Percentiles rank a stretch among this genome's conserved stretches.
These are phyloP conservation scores for Sarcophaga caerulescens DNA, from an alignment of 2,888 invertebrate genomes.

Conservation along the genomic window DNA sequence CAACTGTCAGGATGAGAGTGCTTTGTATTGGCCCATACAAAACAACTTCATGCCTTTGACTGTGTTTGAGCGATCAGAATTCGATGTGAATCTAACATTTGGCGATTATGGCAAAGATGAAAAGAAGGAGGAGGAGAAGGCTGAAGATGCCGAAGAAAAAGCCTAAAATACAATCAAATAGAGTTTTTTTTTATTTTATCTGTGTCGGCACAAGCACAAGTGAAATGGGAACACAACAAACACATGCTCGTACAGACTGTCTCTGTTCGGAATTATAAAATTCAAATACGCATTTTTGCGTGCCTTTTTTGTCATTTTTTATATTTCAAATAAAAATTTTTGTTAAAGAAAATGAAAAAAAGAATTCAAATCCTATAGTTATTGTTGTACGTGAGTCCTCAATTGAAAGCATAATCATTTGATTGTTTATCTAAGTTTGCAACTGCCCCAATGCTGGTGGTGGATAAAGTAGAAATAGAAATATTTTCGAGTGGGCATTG, in stretches of 20 bases:
- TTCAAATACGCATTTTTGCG: not conserved
- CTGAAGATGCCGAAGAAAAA: slow-evolving; percentile 18
- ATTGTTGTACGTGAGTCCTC: slow-evolving; percentile 62
- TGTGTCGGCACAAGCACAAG: not conserved
- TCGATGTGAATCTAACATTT: slow-evolving; percentile 78
- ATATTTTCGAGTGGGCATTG: slow-evolving; percentile 18
- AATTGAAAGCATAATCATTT: slow-evolving; percentile 18
- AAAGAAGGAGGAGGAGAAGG: slow-evolving; percentile 12
- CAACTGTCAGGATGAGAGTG: slow-evolving; percentile 72
- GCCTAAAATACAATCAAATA: not conserved
- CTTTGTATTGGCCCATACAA: slow-evolving; percentile 75
- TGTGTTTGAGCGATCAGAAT: slow-evolving; percentile 74
- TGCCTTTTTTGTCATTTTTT: not conserved
- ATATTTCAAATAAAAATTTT: slow-evolving; percentile 9
- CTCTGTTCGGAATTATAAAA: slow-evolving; percentile 39
- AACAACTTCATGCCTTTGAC: slow-evolving; percentile 74
- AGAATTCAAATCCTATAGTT: slow-evolving; percentile 42
- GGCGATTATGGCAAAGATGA: slow-evolving; percentile 72
- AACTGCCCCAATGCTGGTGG: slow-evolving; percentile 7
- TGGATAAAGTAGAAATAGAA: not conserved
- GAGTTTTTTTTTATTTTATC: not conserved
- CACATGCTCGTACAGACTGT: not conserved
- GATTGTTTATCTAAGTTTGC: slow-evolving; percentile 11
- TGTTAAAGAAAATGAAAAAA: slow-evolving; percentile 8
- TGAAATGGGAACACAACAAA: not conserved